These are phyloP conservation scores for Amblyraja radiata DNA, from an alignment of 2,797 vertebrate genomes.

Conservation along the genomic window DNA sequence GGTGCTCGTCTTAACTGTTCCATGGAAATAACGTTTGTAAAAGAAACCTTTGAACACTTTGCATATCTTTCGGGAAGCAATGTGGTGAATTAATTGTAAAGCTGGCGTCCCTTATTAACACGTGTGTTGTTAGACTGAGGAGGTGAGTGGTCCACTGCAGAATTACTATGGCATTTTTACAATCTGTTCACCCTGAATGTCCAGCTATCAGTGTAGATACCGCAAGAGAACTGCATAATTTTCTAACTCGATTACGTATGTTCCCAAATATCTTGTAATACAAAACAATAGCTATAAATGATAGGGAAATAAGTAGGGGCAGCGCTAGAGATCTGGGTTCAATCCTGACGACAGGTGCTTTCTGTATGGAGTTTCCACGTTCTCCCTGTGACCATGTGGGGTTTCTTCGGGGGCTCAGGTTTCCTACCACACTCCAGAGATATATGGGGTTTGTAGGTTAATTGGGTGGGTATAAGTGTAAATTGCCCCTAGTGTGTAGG, in stretches of 20 bases:
- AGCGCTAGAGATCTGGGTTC: too few species aligned
- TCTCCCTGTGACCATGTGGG: too few species aligned
- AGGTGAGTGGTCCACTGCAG: slow-evolving; percentile 15
- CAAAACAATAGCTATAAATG: neutral
- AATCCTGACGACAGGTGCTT: too few species aligned
- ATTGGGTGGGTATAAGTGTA: too few species aligned
- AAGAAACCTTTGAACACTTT: neutral
- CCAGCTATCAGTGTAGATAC: neutral
- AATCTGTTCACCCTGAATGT: neutral
- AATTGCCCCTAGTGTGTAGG: too few species aligned
- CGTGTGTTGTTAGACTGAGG: neutral
- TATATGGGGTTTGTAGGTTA: too few species aligned
- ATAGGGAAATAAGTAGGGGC: neutral
- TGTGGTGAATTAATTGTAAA: slow-evolving; percentile 25
- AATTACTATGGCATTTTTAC: neutral
- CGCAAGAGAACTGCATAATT: neutral
- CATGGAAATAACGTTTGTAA: neutral
- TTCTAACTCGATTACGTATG: neutral
- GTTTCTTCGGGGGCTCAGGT: too few species aligned
- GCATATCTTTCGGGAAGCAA: neutral
- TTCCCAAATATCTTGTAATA: neutral
- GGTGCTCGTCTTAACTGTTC: neutral
- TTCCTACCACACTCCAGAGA: too few species aligned
- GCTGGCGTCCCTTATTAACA: neutral
- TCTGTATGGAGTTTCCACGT: too few species aligned